Evolutionary conservation across 30 jellyfish, hydroid and myxozoan species (phyloP).

Genomic region (Morbakka virulenta): DNA sequence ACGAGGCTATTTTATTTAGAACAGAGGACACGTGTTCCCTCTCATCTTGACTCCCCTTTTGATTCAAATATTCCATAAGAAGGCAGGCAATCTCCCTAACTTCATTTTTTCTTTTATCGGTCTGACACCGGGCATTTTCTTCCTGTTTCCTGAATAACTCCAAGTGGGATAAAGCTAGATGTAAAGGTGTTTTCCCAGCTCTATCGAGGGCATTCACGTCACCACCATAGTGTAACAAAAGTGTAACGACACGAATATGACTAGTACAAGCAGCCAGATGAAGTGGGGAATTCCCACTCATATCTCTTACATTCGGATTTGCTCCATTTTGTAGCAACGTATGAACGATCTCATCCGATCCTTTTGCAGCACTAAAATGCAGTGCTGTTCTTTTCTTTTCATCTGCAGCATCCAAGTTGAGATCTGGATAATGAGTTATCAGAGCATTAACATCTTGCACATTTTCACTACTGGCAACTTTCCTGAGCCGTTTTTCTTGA

Average conservation of each 20-base stretch:
- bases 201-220: constrained; percentile 54
- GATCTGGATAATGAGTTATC: constrained; percentile 8
- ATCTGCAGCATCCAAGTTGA: constrained; percentile 52
- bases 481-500: constrained; percentile 57
- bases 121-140: not conserved
- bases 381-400: constrained; percentile 67
- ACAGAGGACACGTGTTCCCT: no score
- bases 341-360: constrained; percentile 58
- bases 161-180: constrained; percentile 65
- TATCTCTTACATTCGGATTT: constrained; percentile 59
- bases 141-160: constrained; percentile 25
- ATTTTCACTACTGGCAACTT: constrained; percentile 31
- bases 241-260: constrained; percentile 54
- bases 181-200: constrained; percentile 74
- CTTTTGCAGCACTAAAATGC: constrained; percentile 75
- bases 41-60: constrained; percentile 32
- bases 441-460: constrained; percentile 1
- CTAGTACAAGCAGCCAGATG: constrained; percentile 82
- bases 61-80: constrained; percentile 21
- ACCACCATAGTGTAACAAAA: constrained; percentile 71
- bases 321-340: constrained; percentile 76
- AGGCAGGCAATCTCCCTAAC: constrained; percentile 52
- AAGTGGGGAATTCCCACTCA: constrained; percentile 78
- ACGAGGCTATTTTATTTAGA: no score
- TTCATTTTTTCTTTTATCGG: constrained; percentile 31